Percentiles rank a stretch among this genome's conserved stretches.
Evolutionary conservation across 2,113 vertebrate species (phyloP).

Genomic region (Callipepla californica): DNA sequence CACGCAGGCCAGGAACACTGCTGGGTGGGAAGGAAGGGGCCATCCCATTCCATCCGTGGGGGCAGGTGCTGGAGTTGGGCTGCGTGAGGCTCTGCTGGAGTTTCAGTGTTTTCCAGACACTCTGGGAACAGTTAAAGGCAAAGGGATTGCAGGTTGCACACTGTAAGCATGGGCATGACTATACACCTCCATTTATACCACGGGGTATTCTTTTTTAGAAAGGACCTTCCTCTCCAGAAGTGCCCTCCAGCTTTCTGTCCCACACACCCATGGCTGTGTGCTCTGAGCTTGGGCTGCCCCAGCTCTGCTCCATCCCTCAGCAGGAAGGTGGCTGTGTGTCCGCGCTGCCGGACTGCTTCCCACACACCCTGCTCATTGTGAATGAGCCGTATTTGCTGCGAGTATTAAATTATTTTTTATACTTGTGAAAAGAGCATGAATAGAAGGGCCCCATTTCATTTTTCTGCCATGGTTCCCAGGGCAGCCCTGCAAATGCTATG

Average conservation of each 20-base stretch:
- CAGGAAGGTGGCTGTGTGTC: neutral
- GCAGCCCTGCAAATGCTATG: neutral
- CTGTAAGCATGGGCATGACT: neutral
- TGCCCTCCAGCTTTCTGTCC: neutral
- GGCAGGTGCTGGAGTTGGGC: neutral
- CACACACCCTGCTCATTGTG: neutral
- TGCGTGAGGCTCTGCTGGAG: neutral
- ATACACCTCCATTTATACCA: neutral
- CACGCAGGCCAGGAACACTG: neutral
- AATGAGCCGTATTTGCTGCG: neutral
- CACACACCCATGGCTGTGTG: neutral
- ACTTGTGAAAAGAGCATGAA: neutral
- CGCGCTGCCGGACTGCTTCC: neutral
- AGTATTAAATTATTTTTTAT: neutral
- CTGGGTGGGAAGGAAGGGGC: no score
- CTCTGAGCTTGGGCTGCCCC: no score
- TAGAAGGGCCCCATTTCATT: neutral
- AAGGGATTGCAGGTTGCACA: neutral
- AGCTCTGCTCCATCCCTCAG: no score
- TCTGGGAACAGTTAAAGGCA: neutral
- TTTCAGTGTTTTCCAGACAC: neutral
- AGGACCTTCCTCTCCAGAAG: constrained; percentile 10
- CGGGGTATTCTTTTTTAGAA: no score
- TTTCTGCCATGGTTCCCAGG: neutral
- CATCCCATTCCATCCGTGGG: rapidly evolving